Conservation (phyloP, 2,113 vertebrate species). For the Hippolais icterina region DNA sequence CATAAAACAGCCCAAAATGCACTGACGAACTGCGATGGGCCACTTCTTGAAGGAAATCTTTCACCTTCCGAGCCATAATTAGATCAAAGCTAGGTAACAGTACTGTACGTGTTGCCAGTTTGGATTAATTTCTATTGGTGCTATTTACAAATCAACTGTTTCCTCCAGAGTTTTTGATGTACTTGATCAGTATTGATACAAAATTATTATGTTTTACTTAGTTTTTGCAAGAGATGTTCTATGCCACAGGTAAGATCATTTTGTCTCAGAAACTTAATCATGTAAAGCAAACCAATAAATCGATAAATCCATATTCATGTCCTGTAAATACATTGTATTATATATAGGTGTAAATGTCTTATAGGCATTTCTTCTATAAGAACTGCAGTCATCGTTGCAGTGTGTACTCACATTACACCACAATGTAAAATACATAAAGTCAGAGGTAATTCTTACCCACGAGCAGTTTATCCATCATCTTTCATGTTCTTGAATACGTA, state of each 20-base stretch:
- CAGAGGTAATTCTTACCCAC: background rate
- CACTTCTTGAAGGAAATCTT: constrained; percentile 87
- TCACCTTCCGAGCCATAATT: constrained; percentile 80
- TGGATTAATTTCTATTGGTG: constrained; percentile 62
- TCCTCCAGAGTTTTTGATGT: constrained; percentile 81
- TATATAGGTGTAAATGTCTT: background rate
- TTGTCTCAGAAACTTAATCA: background rate
- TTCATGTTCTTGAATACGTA: background rate
- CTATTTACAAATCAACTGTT: constrained; percentile 53
- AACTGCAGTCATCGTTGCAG: background rate
- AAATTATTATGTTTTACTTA: background rate
- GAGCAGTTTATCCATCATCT: background rate
- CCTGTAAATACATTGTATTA: background rate
- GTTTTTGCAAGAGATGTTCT: constrained; percentile 15
- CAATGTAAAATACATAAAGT: background rate
- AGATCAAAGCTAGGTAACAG: constrained; percentile 85
- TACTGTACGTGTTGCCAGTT: constrained; percentile 58
- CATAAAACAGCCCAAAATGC: constrained; percentile 75
- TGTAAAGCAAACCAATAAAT: background rate
- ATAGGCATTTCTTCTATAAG: background rate
- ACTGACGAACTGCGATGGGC: constrained; percentile 78
- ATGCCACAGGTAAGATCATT: constrained; percentile 63
- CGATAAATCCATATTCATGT: background rate
- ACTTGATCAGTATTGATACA: constrained; percentile 16
- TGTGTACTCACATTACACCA: background rate